Evolutionary conservation across 2,888 invertebrate species (phyloP).

Genomic region (Helleia helle): DNA sequence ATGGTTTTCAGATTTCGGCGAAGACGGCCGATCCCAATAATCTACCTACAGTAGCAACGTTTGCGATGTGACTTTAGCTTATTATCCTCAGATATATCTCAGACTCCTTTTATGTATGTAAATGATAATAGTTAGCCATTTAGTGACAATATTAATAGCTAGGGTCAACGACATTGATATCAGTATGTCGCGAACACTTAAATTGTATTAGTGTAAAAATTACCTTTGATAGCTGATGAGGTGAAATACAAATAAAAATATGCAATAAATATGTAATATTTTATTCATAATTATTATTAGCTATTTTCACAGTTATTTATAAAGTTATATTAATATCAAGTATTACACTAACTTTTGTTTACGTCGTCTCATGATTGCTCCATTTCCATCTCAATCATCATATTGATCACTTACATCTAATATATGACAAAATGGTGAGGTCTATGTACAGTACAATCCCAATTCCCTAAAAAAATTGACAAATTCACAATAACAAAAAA

Average conservation of each 20-base stretch:
- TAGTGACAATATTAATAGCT: too few species aligned
- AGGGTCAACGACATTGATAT: too few species aligned
- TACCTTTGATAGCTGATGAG: neutral
- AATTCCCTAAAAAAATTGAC: slow-evolving; percentile 82
- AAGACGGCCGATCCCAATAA: too few species aligned
- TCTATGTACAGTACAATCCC: slow-evolving; percentile 79
- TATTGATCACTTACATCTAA: slow-evolving; percentile 56
- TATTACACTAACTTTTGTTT: slow-evolving; percentile 71
- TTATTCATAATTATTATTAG: slow-evolving; percentile 75
- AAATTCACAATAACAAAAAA: slow-evolving; percentile 78
- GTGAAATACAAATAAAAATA: slow-evolving; percentile 41
- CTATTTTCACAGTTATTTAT: slow-evolving; percentile 76
- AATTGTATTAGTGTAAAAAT: too few species aligned
- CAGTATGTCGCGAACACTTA: too few species aligned
- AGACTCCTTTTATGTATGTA: too few species aligned
- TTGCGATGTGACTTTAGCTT: too few species aligned
- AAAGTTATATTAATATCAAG: slow-evolving; percentile 76
- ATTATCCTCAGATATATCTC: too few species aligned
- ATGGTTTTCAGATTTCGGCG: too few species aligned
- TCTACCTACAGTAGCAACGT: too few species aligned
- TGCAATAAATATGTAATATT: slow-evolving; percentile 71
- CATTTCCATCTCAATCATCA: slow-evolving; percentile 69
- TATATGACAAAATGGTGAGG: slow-evolving; percentile 69
- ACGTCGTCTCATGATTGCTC: slow-evolving; percentile 72
- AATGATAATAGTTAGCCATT: too few species aligned